A percentile compares a stretch with the other conserved stretches of the same genome.
These are phyloP conservation scores for Apogon talboti DNA, from an alignment of 2,797 vertebrate genomes.

Conservation along the genomic window DNA sequence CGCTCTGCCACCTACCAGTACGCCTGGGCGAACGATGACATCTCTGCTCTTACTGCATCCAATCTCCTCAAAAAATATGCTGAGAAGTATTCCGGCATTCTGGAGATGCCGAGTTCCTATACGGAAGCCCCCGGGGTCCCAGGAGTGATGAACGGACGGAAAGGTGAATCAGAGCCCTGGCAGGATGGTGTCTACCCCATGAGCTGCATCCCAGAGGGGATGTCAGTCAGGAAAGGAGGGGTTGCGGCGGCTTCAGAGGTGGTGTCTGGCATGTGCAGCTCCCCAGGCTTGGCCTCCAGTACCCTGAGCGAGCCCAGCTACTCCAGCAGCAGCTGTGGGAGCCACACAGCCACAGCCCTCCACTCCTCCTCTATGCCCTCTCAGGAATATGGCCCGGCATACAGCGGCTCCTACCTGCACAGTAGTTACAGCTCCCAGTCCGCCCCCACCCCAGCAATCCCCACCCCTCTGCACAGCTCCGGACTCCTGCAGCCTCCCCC, in stretches of 20 bases:
- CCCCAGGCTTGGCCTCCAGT: conserved; percentile 91
- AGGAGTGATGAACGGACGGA: conserved; percentile 90
- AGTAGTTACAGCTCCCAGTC: conserved; percentile 92
- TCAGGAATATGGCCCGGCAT: conserved; percentile 95
- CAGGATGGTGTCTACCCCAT: conserved; percentile 95
- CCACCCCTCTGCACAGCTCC: conserved; percentile 92
- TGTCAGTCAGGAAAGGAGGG: conserved; percentile 91
- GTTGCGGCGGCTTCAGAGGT: conserved; percentile 90
- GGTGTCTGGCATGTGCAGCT: conserved; percentile 93
- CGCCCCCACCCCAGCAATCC: conserved; percentile 86
- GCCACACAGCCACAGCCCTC: conserved; percentile 90
- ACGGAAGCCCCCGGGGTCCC: conserved; percentile 80
- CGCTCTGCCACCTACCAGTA: conserved; percentile 90
- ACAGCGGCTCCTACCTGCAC: conserved; percentile 95
- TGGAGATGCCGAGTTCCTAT: conserved; percentile 92
- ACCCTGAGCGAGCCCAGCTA: conserved; percentile 95
- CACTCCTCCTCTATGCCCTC: conserved; percentile 89
- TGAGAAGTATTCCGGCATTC: conserved; percentile 96
- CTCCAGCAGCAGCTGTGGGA: conserved; percentile 94
- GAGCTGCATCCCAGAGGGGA: conserved; percentile 93
- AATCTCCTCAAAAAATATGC: conserved; percentile 98
- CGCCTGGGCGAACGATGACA: conserved; percentile 98
- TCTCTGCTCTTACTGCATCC: conserved; percentile 96
- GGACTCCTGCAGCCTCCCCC: conserved; percentile 88
- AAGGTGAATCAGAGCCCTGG: conserved; percentile 94